Base-by-base conservation (phyloP, 1,140 invertebrate genomes). In the Thaumatotibia leucotreta region DNA sequence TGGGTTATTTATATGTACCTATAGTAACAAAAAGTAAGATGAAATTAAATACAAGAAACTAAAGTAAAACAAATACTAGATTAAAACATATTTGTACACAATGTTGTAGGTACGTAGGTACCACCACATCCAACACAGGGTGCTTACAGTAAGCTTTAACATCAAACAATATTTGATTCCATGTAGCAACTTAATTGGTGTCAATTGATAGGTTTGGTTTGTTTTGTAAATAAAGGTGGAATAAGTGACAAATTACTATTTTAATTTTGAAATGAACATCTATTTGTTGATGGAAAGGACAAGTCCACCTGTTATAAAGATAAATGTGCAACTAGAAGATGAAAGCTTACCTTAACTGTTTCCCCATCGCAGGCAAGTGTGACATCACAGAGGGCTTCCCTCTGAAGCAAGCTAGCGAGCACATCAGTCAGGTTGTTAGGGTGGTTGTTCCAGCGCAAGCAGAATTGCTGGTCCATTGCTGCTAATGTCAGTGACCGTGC, bases 391-490 rank as follows among this genome's bases (percentile, higher is more conserved):
- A 98, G 94, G 75, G 95, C 95, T 92, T 97, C 96, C 87, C 96
- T 93, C 89, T 96, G 95, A 78, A 97, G 92, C 82, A 97, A 93
- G 76, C 95, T 96, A 84, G 95, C 96, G 79, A 97, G 93, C 80
- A 97, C 96, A 92, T 96, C 96, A 79, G 96, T 97, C 87, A 97
- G 93, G 92, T 97, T 97, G 88, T 93, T 94, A 83, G 95, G 96
- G 93, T 97, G 97, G 92, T 98, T 98, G 93, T 97, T 97, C 97
- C 97, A 98, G 89, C 96, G 95, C 85, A 98, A 94, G 92, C 96
- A 97, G 93, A 97, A 98, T 93, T 97, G 96, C 94, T 97, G 97
- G 93, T 97, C 96, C 95, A 97, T 96, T 92, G 88, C 88, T 86
- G 86, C 83, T 87, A 88, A 76, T 89, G 91, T 91, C 90, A 91